Evolutionary conservation across 2,888 invertebrate species (phyloP), one percentile per base, ranked within the genome.

Genomic region (Drosophila longiperda): DNA sequence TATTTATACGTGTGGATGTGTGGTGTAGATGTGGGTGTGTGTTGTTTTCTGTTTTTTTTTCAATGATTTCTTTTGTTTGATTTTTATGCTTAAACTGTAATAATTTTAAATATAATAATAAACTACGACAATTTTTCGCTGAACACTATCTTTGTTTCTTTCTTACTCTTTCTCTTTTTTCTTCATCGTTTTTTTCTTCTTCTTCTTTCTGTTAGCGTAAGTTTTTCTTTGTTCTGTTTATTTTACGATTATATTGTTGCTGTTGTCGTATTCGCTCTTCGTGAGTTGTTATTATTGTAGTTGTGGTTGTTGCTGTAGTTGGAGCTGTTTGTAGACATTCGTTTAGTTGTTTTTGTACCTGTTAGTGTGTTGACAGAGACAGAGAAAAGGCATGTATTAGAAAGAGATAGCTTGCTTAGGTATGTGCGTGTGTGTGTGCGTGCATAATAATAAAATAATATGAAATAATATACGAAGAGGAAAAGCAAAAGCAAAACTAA

Each of bases 31-130:
- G 9, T 60, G 20, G 36, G 17, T 60, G 23, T 55, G 40, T 72
- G 45, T 66, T 4, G 26, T n/a, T 64, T n/a, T 58, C 26, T 55
- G 29, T 52, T 65, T 60, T 49, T 26, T 40, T 59, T 59, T 62
- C 3, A 57, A 62, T 72, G 61, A 66, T 72, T 70, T 60, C 32
- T 49, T 49, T 63, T 60, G n/a, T 68, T 67, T 71, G 23, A 66
- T 66, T 78, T 68, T 69, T 60, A 73, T 65, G 76, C 80, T 81
- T 81, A 81, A 76, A 78, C 52, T 71, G 52, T 80, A 80, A 65
- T 80, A 78, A 80, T 78, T 78, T 76, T 80, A 69, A 65, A 77
- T 66, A 77, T 80, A 80, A 80, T 81, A 81, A 81, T 81, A 81
- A 81, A 81, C 79, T 81, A 79, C 81, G 81, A 81, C 81, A 79